These are phyloP conservation scores for Catocala sponsa DNA, from an alignment of 2,888 invertebrate species.

Conservation along the genomic window DNA sequence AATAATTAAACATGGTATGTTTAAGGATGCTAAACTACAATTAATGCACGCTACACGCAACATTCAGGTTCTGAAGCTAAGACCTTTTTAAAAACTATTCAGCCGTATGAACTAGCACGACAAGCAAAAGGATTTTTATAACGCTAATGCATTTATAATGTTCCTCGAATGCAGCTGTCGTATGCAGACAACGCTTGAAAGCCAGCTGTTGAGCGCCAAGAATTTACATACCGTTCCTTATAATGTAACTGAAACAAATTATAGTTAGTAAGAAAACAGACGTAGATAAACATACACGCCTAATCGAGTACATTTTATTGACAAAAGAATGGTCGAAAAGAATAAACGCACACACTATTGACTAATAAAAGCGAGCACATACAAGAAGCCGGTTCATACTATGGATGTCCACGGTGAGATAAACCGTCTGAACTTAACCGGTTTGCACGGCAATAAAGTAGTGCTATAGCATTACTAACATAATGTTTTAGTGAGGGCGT, in stretches of 20 bases:
- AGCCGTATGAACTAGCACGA: slow-evolving; percentile 12
- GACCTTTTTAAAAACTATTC: slow-evolving; percentile 12
- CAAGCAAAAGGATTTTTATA: slow-evolving; percentile 27
- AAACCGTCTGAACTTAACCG: slow-evolving; percentile 60
- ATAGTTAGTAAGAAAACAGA: slow-evolving; percentile 6
- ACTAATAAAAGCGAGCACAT: slow-evolving; percentile 43
- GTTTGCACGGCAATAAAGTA: slow-evolving; percentile 73
- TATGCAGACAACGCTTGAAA: slow-evolving; percentile 31
- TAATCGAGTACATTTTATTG: slow-evolving; percentile 34
- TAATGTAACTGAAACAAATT: slow-evolving; percentile 29
- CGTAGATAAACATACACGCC: slow-evolving; percentile 29
- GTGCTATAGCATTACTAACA: slow-evolving; percentile 71
- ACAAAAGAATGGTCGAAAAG: slow-evolving; percentile 43
- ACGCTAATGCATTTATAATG: slow-evolving; percentile 75
- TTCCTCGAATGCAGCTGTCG: slow-evolving; percentile 57
- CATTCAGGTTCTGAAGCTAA: not conserved
- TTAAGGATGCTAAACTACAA: too few relatives aligned
- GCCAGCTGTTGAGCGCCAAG: slow-evolving; percentile 28
- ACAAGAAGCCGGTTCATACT: slow-evolving; percentile 50
- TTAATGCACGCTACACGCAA: too few relatives aligned
- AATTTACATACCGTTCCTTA: slow-evolving; percentile 31
- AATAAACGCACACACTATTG: slow-evolving; percentile 47
- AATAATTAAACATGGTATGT: too few relatives aligned
- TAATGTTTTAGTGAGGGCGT: slow-evolving; percentile 81
- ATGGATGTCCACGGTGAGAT: slow-evolving; percentile 54